Base-by-base conservation (phyloP, 2,113 vertebrate genomes). In the Nothocercus nigrocapillus region DNA sequence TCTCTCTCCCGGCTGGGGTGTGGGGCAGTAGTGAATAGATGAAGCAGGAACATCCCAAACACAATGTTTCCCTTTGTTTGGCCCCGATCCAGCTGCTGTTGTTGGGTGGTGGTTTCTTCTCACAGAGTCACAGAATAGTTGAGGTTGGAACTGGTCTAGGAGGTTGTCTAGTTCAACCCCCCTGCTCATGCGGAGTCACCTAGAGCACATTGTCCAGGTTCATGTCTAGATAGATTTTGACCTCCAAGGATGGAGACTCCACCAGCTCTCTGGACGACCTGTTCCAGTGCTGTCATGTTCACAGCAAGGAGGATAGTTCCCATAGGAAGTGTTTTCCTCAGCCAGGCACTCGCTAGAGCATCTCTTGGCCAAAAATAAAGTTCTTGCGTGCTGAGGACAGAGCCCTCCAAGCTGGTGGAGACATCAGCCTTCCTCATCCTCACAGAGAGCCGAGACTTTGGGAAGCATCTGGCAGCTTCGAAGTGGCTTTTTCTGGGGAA, bases 371-470 rank as follows among this genome's bases (percentile, higher is more conserved):
- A 62, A 78, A 53, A 27, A 54, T 0, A 8, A 5, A 81, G 4
- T 13, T 70, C 90, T 62, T 56, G 61, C 16, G 11, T 74, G 64
- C 44, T 2, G 4, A 44, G 22, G 67, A 32, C 34, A 36, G 40
- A 87, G 44, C 82, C 49, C 5, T 0, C 0, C 34, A 13, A 38
- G 30, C 6, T 28, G 32, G 19, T 5, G 28, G 30, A 59, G 40
- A 7, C 0, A 0, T 58, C 7, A 2, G 44, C 30, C 54, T 58
- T 92, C 82, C 59, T 90, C 2, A 0, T 82, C 47, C 32, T 47
- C 5, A 11, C 11, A 27, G 13, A 9, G 34, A 64, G 21, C 13
- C 11, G 25, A 27, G 51, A 27, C 18, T 34, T 17, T 7, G 19
- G 18, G 9, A 6, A 40, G 45, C 42, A 74, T 51, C 87, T 25